Evolutionary conservation across 2,113 vertebrate genomes (phyloP).

Genomic region (Reinhardtius hippoglossoides): DNA sequence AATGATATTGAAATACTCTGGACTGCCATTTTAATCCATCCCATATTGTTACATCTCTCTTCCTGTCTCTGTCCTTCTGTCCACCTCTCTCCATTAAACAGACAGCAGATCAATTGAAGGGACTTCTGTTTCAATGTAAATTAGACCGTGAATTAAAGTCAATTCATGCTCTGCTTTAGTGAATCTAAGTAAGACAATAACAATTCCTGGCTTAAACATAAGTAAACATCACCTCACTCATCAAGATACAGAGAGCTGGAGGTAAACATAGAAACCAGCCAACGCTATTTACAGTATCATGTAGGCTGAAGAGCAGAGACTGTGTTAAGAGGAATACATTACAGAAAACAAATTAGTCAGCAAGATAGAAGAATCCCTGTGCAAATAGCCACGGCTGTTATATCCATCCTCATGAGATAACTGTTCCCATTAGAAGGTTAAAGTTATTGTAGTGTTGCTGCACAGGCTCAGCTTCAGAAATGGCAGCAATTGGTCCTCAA

Average conservation of each 20-base stretch:
- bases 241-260: constrained; percentile 22
- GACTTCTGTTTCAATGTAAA: constrained; percentile 23
- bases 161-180: constrained; percentile 11
- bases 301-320: constrained; percentile 26
- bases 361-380: constrained; percentile 60
- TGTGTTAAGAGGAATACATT: constrained; percentile 62
- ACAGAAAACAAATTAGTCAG: constrained; percentile 74
- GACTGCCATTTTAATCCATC: constrained; percentile 56
- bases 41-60: constrained; percentile 33
- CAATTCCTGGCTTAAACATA: constrained; percentile 22
- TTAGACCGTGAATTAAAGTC: constrained; percentile 17
- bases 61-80: constrained; percentile 11
- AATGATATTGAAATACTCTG: constrained; percentile 47
- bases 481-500: constrained; percentile 63
- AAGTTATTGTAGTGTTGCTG: constrained; percentile 64
- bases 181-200: constrained; percentile 21
- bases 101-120: constrained; percentile 5
- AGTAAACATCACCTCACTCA: constrained; percentile 20
- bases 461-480: constrained; percentile 63
- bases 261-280: constrained; percentile 15
- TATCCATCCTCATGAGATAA: constrained; percentile 72
- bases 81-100: constrained; percentile 36
- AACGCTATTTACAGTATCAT: constrained; percentile 32
- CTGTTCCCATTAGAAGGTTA: constrained; percentile 72
- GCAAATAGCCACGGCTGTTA: constrained; percentile 57